Evolutionary conservation across 2,888 invertebrate genomes (phyloP), one percentile per base, ranked within the genome.

Genomic region (Amaurobius ferox): DNA sequence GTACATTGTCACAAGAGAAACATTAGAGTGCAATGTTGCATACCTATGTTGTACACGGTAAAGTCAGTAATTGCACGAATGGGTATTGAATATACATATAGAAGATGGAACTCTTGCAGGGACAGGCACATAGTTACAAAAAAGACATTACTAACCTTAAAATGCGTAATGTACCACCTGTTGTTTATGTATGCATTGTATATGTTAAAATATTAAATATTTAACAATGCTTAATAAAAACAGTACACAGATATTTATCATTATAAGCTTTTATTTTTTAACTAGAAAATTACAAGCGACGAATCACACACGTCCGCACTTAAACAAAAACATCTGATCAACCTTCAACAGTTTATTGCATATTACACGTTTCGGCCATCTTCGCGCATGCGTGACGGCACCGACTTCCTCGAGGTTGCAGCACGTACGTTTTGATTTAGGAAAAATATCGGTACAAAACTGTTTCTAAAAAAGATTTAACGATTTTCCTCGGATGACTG

Each of bases 271-370:
- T 81, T 76, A 76, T 85, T 80, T 55, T 70, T 83, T 72, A 85
- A 85, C 83, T 85, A 77, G 83, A 85, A 85, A 85, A 78, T 64
- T 85, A 77, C 77, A 85, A 85, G 83, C 83, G 61, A 61, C 77
- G 71, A 77, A 70, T 70, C 73, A 68, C 55, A 71, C 13, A 35
- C 40, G 83, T 72, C 72, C 71, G 83, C 77, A 77, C 77, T 85
- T 61, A 77, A 77, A 71, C 64, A 61, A 55, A 77, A 85, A 78
- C 77, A 72, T 77, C 70, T 83, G 48, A 83, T 64, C 61, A 55
- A 61, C 77, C 71, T 32, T 72, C n/a, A 85, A 85, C 83, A 85
- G 72, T 77, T 85, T 85, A 85, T 85, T 85, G 83, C 83, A 85
- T 85, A 72, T 71, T 85, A 85, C 83, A 85, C 83, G 77, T 85